Conservation (phyloP, 2,888 invertebrate genomes). For the Gryllus longicercus region DNA sequence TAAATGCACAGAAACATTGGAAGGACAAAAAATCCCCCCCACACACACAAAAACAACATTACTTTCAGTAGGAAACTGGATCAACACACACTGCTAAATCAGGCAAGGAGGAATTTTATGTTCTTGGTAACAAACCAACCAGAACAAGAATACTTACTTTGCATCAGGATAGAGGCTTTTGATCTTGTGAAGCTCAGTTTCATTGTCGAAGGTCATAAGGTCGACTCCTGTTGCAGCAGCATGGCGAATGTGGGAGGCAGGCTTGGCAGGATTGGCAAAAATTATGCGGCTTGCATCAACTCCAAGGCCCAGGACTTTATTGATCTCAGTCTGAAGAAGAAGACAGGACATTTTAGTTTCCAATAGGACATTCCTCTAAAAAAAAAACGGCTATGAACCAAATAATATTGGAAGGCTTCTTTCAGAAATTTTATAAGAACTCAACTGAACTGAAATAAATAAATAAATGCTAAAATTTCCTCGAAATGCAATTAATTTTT, state of each 20-base stretch:
- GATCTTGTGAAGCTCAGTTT: conserved; percentile 86
- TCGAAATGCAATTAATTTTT: not conserved
- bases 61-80: not conserved
- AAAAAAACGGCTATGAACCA: not conserved
- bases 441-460: not conserved
- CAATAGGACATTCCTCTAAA: not conserved
- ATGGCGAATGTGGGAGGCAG: conserved; percentile 82
- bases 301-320: conserved; percentile 72
- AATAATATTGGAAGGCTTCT: not conserved
- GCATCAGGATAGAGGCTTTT: conserved; percentile 77
- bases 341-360: not conserved
- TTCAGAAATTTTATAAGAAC: not conserved
- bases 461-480: not conserved
- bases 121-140: too few relatives aligned
- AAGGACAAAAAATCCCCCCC: not conserved
- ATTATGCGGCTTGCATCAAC: conserved; percentile 78
- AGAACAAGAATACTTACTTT: conserved; percentile 56
- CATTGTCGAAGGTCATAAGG: conserved; percentile 92
- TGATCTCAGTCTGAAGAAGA: conserved; percentile 66
- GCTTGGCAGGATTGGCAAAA: conserved; percentile 95
- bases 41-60: conserved; percentile 19
- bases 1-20: too few relatives aligned
- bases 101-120: too few relatives aligned
- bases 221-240: conserved; percentile 72
- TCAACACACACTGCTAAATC: too few relatives aligned